Percentiles rank a stretch among this genome's conserved stretches.
Evolutionary conservation across 1,140 invertebrate species (phyloP).

Genomic region (Drosophila willistoni): DNA sequence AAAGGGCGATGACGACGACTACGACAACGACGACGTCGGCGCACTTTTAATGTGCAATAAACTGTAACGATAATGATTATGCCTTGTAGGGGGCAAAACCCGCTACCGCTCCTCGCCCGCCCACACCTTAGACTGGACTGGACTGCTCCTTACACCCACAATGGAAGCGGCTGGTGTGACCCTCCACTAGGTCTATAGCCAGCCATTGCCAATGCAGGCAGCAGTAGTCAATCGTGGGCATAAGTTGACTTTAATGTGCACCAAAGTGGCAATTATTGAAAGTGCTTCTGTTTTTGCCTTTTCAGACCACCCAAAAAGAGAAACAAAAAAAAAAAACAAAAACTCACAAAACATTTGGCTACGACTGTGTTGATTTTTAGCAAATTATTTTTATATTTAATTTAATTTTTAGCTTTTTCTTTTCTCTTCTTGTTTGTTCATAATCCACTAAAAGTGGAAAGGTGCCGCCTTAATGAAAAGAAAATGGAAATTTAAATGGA

Average conservation of each 20-base stretch:
- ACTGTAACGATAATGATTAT: constrained; percentile 80
- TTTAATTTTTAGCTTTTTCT: constrained; percentile 39
- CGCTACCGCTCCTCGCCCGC: background rate
- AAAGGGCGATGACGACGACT: constrained; percentile 49
- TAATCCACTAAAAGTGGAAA: background rate
- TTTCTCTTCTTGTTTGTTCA: background rate
- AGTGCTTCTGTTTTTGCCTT: constrained; percentile 48
- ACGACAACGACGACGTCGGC: constrained; percentile 32
- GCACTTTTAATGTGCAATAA: constrained; percentile 79
- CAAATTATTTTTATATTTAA: constrained; percentile 77
- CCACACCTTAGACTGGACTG: background rate
- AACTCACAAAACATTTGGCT: constrained; percentile 57
- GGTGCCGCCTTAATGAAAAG: background rate
- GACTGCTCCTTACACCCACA: constrained; percentile 1
- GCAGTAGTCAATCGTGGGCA: constrained; percentile 72
- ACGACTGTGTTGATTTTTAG: constrained; percentile 57
- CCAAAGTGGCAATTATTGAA: constrained; percentile 80
- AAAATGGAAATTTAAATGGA: constrained; percentile 2
- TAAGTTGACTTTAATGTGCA: constrained; percentile 78
- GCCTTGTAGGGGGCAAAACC: constrained; percentile 53
- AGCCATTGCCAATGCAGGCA: constrained; percentile 17
- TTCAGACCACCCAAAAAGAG: constrained; percentile 14
- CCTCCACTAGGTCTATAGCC: constrained; percentile 30
- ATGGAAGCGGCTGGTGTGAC: background rate
- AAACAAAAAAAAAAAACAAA: constrained; percentile 26